Evolutionary conservation across 2,113 vertebrate species (phyloP), one percentile per base, ranked within the genome.

Genomic region (Coptodon rendalli): DNA sequence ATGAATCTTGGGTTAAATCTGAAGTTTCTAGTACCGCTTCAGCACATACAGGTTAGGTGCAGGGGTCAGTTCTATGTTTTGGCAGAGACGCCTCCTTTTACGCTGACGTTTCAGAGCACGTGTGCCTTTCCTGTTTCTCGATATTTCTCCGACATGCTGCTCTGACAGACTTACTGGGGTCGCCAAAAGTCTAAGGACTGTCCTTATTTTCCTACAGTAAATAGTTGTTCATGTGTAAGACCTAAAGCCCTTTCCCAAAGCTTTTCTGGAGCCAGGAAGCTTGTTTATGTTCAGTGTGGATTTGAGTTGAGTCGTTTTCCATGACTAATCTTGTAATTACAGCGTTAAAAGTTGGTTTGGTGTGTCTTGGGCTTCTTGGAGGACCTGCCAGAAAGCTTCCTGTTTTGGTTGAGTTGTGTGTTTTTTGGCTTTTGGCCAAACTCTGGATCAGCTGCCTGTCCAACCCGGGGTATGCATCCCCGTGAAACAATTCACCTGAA

Each of bases 341-440:
- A 83, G 78, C 8, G 10, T 85, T 66, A 36, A 56, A 43, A 63
- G 24, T 57, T 12, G 53, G 76, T 71, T 85, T 88, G 56, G 22
- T 84, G 68, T 50, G 53, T 80, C 89, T 50, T 5, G 6, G 57
- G 81, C 43, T 88, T 89, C 53, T 91, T 84, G 86, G 87, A 91
- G 79, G 78, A 85, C 80, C 66, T 82, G 66, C 59, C 45, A 9
- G 22, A 84, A 80, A 6, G 2, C 86, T 93, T 96, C 96, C 93
- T 96, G 95, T 95, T 96, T 95, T 92, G 91, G 81, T 93, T 81
- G 38, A 36, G 9, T 36, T 43, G 53, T 92, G 87, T 92, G 82
- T 92, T 80, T 92, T 88, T 95, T 94, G 91, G 91, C 89, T 24
- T n/a, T 59, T 9, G 9, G 84, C 85, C 90, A 85, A 27, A 61